phyloP scores from a whole-genome alignment of 2,888 invertebrate genomes.

The Mactromeris polynyma region DNA sequence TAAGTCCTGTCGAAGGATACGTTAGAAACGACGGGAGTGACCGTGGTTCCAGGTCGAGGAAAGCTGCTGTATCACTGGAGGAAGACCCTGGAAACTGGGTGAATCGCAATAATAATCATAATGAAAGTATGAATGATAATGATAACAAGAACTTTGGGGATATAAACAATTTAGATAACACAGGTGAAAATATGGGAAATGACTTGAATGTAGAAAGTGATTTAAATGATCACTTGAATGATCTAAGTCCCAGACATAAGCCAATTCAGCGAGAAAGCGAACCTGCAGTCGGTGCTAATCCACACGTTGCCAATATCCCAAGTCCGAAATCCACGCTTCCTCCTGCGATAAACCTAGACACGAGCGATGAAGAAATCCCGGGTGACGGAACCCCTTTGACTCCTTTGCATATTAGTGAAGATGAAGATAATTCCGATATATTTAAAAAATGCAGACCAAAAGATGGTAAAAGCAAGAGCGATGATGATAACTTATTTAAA shows the following conservation, averaged over 20 bases:
- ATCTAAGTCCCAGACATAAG: constrained; percentile 57
- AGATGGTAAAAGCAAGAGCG: constrained; percentile 14
- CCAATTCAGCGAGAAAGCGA: constrained; percentile 38
- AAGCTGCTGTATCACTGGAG: constrained; percentile 68
- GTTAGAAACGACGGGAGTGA: constrained; percentile 45
- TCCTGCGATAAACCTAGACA: constrained; percentile 64
- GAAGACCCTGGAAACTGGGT: constrained; percentile 48
- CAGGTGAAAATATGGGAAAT: constrained; percentile 25
- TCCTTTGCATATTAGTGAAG: constrained; percentile 72
- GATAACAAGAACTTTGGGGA: constrained; percentile 30
- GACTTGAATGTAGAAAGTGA: constrained; percentile 49
- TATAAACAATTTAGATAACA: constrained; percentile 9
- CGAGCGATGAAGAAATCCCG: constrained; percentile 64
- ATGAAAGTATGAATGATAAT: constrained; percentile 29
- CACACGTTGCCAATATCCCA: constrained; percentile 48
- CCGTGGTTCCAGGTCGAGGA: constrained; percentile 59
- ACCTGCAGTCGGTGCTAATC: constrained; percentile 50
- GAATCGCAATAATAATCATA: constrained; percentile 51
- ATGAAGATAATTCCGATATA: constrained; percentile 60
- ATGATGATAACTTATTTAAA: constrained; percentile 28
- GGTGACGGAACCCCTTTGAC: constrained; percentile 66
- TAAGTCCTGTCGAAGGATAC: constrained; percentile 64
- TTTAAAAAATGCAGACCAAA: constrained; percentile 51
- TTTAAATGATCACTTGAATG: constrained; percentile 56
- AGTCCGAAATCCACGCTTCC: constrained; percentile 50